Conservation (phyloP, 1,140 invertebrate genomes). For the Drosophila navojoa region DNA sequence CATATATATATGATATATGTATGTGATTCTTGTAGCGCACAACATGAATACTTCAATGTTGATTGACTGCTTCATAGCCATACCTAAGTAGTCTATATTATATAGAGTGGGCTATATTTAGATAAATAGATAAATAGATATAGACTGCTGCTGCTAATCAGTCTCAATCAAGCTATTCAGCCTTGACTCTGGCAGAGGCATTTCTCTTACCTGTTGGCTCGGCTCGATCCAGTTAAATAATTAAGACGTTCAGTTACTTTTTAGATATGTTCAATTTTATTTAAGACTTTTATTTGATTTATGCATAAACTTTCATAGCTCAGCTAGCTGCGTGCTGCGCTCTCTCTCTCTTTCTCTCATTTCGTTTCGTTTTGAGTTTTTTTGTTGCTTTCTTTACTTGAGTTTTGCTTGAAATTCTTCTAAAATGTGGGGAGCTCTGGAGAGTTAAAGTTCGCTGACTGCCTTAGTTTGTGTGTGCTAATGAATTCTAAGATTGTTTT, state of each 20-base stretch:
- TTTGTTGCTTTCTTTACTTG: background rate
- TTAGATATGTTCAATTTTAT: conserved; percentile 83
- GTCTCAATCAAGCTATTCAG: too few species aligned
- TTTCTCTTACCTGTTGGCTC: background rate
- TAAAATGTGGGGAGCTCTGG: conserved; percentile 69
- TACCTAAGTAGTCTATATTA: conserved; percentile 16
- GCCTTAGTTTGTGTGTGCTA: conserved; percentile 54
- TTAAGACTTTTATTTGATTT: conserved; percentile 80
- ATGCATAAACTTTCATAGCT: conserved; percentile 70
- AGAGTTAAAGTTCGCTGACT: conserved; percentile 57
- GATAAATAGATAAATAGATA: too few species aligned
- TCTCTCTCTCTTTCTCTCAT: too few species aligned
- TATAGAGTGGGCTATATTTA: background rate
- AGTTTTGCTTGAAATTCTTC: conserved; percentile 32
- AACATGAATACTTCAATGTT: too few species aligned
- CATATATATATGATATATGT: too few species aligned
- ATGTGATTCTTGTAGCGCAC: too few species aligned
- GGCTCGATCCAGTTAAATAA: conserved; percentile 15
- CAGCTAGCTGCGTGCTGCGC: conserved; percentile 36
- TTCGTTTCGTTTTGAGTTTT: background rate
- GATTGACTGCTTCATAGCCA: background rate
- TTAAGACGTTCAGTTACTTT: conserved; percentile 35
- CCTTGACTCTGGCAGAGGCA: too few species aligned
- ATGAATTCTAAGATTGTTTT: conserved; percentile 42
- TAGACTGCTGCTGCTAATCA: background rate